Conservation (phyloP, 2,113 vertebrate species). For the Labrus mixtus region DNA sequence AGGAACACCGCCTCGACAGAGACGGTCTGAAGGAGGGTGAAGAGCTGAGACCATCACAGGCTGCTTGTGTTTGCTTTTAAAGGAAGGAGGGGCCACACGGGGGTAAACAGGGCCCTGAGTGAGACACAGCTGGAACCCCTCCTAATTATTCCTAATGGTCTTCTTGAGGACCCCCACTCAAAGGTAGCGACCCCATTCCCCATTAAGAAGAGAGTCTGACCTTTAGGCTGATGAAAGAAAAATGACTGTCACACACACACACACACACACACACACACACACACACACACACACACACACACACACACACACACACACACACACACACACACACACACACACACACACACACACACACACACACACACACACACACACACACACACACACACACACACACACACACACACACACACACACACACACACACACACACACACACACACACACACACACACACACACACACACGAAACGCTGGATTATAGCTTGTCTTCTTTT, state of each 20-base stretch:
- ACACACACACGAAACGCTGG: too few relatives aligned
- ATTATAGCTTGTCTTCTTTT: background rate
- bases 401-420: too few relatives aligned
- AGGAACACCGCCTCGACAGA: too few relatives aligned
- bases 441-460: too few relatives aligned
- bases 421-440: too few relatives aligned
- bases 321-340: too few relatives aligned
- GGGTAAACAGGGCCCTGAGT: slow-evolving; percentile 13
- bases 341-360: too few relatives aligned
- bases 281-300: too few relatives aligned
- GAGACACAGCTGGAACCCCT: slow-evolving; percentile 30
- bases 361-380: too few relatives aligned
- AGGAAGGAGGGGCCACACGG: background rate
- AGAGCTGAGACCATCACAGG: background rate
- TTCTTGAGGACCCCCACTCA: slow-evolving; percentile 6
- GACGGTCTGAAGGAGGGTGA: background rate
- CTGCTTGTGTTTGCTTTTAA: slow-evolving; percentile 15
- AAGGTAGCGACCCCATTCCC: slow-evolving; percentile 24
- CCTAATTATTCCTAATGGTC: slow-evolving; percentile 48
- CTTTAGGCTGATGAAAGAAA: slow-evolving; percentile 42
- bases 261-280: too few relatives aligned
- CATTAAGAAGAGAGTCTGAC: slow-evolving; percentile 2
- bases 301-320: too few relatives aligned
- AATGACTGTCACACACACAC: background rate
- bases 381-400: too few relatives aligned